These are phyloP conservation scores for Thalassoma bifasciatum DNA, from an alignment of 2,113 vertebrate genomes.

Conservation along the genomic window DNA sequence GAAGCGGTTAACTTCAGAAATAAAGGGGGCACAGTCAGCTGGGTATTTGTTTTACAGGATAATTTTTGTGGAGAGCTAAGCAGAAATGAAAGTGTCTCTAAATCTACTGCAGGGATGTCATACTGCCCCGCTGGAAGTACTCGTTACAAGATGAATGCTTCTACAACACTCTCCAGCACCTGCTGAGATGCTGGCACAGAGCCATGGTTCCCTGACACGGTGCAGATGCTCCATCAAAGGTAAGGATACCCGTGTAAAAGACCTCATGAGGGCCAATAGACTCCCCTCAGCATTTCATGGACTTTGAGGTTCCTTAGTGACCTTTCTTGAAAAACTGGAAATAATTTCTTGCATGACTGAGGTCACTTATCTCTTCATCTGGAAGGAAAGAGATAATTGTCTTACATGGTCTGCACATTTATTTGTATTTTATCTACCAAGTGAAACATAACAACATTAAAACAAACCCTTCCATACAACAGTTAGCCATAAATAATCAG, in stretches of 20 bases:
- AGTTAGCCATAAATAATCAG: too few species aligned
- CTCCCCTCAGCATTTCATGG: conserved; percentile 46
- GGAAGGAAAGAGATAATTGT: not conserved
- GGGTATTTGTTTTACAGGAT: conserved; percentile 36
- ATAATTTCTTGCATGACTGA: not conserved
- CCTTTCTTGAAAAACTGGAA: conserved; percentile 23
- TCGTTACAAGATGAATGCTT: conserved; percentile 58
- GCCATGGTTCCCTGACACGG: conserved; percentile 44
- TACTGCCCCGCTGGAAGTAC: conserved; percentile 47
- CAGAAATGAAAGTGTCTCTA: conserved; percentile 49
- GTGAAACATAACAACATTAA: too few species aligned
- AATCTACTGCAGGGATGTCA: conserved; percentile 33
- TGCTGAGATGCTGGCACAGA: conserved; percentile 50
- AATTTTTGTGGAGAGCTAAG: conserved; percentile 37
- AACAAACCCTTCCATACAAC: too few species aligned
- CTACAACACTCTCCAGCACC: conserved; percentile 33
- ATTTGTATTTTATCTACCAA: too few species aligned
- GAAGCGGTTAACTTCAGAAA: conserved; percentile 57
- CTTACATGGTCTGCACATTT: not conserved
- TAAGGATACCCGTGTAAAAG: conserved; percentile 56
- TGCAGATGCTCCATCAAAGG: conserved; percentile 73
- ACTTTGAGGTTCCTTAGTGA: conserved; percentile 15
- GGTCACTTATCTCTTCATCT: conserved; percentile 10
- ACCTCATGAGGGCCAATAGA: conserved; percentile 49
- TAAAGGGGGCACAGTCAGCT: conserved; percentile 22